phyloP scores from a whole-genome alignment of 2,797 vertebrate genomes.

The Helicolenus hilgendorfi region DNA sequence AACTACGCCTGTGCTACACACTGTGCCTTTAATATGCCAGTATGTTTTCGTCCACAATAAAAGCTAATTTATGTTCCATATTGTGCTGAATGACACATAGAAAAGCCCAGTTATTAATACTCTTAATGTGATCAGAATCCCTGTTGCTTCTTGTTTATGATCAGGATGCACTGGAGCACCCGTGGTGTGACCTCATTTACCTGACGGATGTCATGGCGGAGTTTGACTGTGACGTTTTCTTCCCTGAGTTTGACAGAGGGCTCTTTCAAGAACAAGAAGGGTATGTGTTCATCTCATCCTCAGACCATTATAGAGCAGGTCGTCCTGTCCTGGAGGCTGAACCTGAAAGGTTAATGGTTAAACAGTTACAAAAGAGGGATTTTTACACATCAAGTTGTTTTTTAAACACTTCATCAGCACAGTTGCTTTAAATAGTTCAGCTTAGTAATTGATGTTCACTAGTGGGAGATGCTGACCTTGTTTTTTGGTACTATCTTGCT shows the following conservation, averaged over 20 bases:
- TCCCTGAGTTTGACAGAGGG: slow-evolving; percentile 88
- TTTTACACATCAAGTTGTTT: neutral
- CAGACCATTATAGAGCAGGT: too few relatives aligned
- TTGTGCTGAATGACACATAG: neutral
- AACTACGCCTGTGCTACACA: neutral
- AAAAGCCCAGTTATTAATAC: neutral
- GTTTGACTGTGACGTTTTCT: slow-evolving; percentile 91
- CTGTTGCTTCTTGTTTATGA: neutral
- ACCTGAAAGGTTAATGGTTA: too few relatives aligned
- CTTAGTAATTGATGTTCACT: neutral
- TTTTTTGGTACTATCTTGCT: too few relatives aligned
- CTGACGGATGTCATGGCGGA: slow-evolving; percentile 90
- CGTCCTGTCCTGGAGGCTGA: too few relatives aligned
- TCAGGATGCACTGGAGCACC: slow-evolving; percentile 88
- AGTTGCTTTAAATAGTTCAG: neutral
- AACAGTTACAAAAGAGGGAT: neutral
- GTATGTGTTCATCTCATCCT: slow-evolving; percentile 66
- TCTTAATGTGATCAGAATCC: neutral
- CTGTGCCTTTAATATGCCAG: neutral
- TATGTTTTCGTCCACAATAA: neutral
- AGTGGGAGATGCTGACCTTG: neutral
- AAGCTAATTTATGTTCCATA: neutral
- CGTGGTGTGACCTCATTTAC: slow-evolving; percentile 90
- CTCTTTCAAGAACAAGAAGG: slow-evolving; percentile 84
- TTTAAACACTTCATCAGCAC: neutral